Evolutionary conservation across 2,888 invertebrate genomes (phyloP).

Genomic region (Cephus nigrinus): DNA sequence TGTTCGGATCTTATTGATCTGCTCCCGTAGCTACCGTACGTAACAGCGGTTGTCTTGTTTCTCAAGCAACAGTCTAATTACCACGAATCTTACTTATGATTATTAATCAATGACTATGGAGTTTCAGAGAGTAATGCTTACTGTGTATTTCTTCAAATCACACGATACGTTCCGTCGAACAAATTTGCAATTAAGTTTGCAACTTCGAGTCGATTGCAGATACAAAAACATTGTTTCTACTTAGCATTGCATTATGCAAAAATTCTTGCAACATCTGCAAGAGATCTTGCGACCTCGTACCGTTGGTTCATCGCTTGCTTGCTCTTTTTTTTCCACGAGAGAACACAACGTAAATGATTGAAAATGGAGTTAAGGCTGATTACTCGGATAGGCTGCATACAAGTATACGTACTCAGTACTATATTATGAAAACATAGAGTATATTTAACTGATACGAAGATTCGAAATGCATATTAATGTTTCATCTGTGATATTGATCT

Average conservation of each 20-base stretch:
- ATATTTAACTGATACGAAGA: neutral
- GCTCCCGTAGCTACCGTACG: neutral
- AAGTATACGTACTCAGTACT: neutral
- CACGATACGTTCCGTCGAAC: neutral
- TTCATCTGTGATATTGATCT: neutral
- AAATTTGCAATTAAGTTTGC: neutral
- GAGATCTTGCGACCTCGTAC: neutral
- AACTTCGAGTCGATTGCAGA: neutral
- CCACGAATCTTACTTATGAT: neutral
- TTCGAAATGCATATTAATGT: neutral
- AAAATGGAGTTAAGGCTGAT: neutral
- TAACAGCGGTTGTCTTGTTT: neutral
- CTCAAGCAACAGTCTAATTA: neutral
- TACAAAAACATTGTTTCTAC: neutral
- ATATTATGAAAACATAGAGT: neutral
- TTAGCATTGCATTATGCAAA: neutral
- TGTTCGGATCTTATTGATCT: neutral
- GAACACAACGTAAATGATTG: neutral
- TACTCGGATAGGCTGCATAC: neutral
- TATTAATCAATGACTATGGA: neutral
- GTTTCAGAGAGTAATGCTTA: neutral
- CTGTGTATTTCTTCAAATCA: neutral
- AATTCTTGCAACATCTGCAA: neutral
- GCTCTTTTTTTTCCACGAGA: neutral
- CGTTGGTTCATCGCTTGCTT: neutral